Conservation (phyloP, 1,140 invertebrate genomes). For the Drosophila nebulosa region DNA sequence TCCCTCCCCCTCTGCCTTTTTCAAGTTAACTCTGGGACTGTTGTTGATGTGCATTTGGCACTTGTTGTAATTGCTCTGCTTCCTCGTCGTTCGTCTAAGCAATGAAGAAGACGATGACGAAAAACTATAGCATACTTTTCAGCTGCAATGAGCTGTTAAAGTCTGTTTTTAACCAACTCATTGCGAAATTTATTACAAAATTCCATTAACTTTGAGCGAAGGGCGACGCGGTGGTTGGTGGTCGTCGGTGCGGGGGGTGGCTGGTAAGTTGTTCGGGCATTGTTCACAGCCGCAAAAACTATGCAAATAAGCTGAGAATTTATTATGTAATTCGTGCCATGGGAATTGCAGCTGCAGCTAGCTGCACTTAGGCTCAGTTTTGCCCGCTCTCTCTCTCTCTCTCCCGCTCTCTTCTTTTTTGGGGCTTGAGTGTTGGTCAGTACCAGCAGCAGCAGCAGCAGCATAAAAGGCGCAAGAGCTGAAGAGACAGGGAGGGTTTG, state of each 20-base stretch:
- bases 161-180: slow-evolving; percentile 55
- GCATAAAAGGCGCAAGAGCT: too few species aligned
- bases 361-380: slow-evolving; percentile 19
- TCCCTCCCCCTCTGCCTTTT: slow-evolving; percentile 7
- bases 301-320: slow-evolving; percentile 77
- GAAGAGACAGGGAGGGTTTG: background rate
- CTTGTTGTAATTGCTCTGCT: slow-evolving; percentile 70
- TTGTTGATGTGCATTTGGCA: slow-evolving; percentile 78
- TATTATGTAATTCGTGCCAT: slow-evolving; percentile 69
- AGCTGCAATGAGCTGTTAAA: slow-evolving; percentile 58
- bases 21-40: slow-evolving; percentile 24
- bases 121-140: slow-evolving; percentile 41
- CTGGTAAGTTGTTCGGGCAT: slow-evolving; percentile 42
- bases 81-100: slow-evolving; percentile 20
- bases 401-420: background rate
- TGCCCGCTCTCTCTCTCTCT: background rate
- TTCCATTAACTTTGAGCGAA: slow-evolving; percentile 65
- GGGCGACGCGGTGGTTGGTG: too few species aligned
- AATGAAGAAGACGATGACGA: slow-evolving; percentile 5
- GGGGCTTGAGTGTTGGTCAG: background rate
- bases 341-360: slow-evolving; percentile 29
- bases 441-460: too few species aligned
- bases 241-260: background rate
- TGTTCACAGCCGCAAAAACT: slow-evolving; percentile 73
- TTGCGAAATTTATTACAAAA: slow-evolving; percentile 73